Base-by-base conservation (phyloP, 2,113 vertebrate genomes). In the Caracal caracal region DNA sequence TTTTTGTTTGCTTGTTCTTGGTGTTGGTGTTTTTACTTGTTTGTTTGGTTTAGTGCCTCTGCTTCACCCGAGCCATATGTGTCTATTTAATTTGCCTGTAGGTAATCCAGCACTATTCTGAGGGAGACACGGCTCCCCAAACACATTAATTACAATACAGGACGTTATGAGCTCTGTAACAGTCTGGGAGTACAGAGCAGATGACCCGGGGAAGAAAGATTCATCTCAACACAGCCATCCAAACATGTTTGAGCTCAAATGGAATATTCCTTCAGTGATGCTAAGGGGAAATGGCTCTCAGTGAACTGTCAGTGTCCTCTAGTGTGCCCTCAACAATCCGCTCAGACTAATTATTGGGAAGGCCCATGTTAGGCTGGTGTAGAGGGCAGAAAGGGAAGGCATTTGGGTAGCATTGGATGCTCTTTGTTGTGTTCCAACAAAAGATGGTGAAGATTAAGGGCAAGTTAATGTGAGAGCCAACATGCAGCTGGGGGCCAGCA, bases 1-100 rank as follows among this genome's bases (percentile, higher is more conserved):
- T 76, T 28, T 94, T 89, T 88, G 75, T 76, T 88, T 94, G 66
- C 47, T 80, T 70, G 65, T 43, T 92, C 85, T 92, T n/a, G 26
- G 12, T 51, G 13, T 86, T 80, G 68, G 76, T 81, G 76, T 66
- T 88, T 96, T 90, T 40, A 56, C 37, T 51, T 43, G 66, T 53
- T 90, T 88, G 51, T 88, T 86, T 83, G 56, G 47, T 68, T 95
- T 35, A 82, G 88, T 1, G 49, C 37, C 68, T 91, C 49, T 59
- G 63, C 78, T 94, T 89, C 68, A 40, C 43, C 37, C 88, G 59
- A 81, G n/a, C 70, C 56, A 49, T 75, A 37, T 47, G 26, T 22
- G 30, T 63, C 2, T 83, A 56, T 49, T 82, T 92, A 37, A 76
- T 63, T 81, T 84, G 75, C 24, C 81, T 78, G 30, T 49, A 63